Percentiles rank a stretch among this genome's conserved stretches.
Conservation (phyloP, 2,888 invertebrate genomes). For the Ctenicera cuprea region DNA sequence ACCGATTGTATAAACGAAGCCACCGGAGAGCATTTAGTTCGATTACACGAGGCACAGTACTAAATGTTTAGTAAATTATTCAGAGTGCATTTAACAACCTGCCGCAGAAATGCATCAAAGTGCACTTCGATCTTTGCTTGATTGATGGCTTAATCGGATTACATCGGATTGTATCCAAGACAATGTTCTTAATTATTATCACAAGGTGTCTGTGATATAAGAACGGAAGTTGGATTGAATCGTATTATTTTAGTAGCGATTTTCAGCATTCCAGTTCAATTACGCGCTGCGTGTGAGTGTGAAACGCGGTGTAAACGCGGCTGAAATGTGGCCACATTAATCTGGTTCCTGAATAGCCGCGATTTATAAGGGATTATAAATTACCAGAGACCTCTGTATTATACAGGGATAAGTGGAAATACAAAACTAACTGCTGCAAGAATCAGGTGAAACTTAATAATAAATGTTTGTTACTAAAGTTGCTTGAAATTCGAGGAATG, state of each 20-base stretch:
- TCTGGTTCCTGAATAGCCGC: constrained; percentile 59
- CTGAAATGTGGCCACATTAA: constrained; percentile 60
- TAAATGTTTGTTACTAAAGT: constrained; percentile 2
- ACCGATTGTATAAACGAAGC: constrained; percentile 61
- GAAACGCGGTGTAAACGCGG: constrained; percentile 57
- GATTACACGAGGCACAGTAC: constrained; percentile 65
- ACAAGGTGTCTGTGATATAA: too few species aligned
- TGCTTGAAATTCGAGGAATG: background rate
- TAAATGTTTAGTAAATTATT: constrained; percentile 71
- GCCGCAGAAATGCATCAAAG: constrained; percentile 68
- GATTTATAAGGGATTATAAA: constrained; percentile 59
- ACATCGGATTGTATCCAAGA: constrained; percentile 34
- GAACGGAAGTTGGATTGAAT: background rate
- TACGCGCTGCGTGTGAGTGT: constrained; percentile 58
- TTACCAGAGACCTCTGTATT: constrained; percentile 50
- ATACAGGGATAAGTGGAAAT: constrained; percentile 43
- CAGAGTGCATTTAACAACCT: constrained; percentile 68
- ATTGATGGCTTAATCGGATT: constrained; percentile 70
- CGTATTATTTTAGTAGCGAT: constrained; percentile 56
- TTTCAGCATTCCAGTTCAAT: constrained; percentile 57
- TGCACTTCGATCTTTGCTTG: constrained; percentile 68
- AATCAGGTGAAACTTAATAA: constrained; percentile 24
- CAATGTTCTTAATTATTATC: background rate
- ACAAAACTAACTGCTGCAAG: constrained; percentile 36
- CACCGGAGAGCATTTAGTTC: constrained; percentile 69